phyloP scores from a whole-genome alignment of 2,888 invertebrate genomes.

The Acleris cristana region DNA sequence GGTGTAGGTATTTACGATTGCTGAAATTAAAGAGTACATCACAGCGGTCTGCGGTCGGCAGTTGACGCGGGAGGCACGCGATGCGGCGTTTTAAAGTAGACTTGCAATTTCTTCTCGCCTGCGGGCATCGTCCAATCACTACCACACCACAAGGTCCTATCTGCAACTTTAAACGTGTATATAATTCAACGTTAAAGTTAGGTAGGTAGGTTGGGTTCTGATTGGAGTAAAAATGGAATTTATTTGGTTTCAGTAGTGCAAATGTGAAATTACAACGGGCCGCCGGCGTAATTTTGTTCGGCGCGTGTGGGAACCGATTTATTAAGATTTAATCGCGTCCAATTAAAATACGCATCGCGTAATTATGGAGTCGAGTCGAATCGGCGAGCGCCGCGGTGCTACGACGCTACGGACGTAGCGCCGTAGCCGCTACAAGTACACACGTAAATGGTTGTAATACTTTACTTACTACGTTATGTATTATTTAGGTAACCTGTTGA shows the following conservation, averaged over 20 bases:
- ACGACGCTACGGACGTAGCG: constrained; percentile 39
- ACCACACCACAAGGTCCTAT: constrained; percentile 40
- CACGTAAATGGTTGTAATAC: background rate
- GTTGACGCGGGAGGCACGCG: constrained; percentile 64
- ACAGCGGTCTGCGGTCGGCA: constrained; percentile 59
- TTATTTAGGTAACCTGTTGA: no score
- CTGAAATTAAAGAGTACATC: constrained; percentile 75
- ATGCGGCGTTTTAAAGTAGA: constrained; percentile 45
- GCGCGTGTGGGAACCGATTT: constrained; percentile 78
- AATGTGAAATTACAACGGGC: constrained; percentile 48
- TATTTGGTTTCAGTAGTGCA: background rate
- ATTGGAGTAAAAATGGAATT: background rate
- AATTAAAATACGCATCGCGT: constrained; percentile 78
- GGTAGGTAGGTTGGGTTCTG: background rate
- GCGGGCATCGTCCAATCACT: constrained; percentile 74
- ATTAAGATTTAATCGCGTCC: constrained; percentile 80
- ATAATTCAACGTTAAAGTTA: background rate
- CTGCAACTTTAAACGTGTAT: background rate
- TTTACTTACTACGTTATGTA: background rate
- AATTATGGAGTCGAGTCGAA: constrained; percentile 57
- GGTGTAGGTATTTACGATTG: constrained; percentile 71
- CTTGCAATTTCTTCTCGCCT: constrained; percentile 71
- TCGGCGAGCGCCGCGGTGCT: constrained; percentile 46
- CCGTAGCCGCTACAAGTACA: constrained; percentile 28
- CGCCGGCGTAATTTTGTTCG: constrained; percentile 70